These are phyloP conservation scores for Acronicta leporina DNA, from an alignment of 2,888 invertebrate species.

Conservation along the genomic window DNA sequence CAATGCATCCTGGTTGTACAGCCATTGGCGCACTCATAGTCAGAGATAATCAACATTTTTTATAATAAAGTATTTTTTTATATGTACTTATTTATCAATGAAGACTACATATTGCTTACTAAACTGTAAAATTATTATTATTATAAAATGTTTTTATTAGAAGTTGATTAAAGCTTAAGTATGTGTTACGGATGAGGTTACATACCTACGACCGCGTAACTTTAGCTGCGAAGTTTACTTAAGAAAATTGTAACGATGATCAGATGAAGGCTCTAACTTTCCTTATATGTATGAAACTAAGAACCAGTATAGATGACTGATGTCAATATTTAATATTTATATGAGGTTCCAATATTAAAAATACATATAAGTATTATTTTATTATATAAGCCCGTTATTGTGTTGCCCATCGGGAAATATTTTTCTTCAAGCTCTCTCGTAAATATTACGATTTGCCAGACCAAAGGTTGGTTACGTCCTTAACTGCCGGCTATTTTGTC, in stretches of 20 bases:
- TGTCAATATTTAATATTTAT: too few relatives aligned
- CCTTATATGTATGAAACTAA: too few relatives aligned
- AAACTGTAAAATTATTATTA: too few relatives aligned
- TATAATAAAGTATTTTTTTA: neutral
- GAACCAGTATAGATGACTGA: too few relatives aligned
- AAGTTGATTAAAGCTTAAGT: too few relatives aligned
- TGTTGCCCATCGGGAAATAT: neutral
- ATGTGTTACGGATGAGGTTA: too few relatives aligned
- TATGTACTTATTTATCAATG: too few relatives aligned
- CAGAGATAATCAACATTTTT: constrained; percentile 18
- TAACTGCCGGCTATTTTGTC: constrained; percentile 65
- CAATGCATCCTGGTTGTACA: constrained; percentile 34
- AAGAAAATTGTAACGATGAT: neutral
- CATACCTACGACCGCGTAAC: too few relatives aligned
- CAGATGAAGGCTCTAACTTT: neutral
- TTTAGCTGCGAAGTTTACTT: too few relatives aligned
- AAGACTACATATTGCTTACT: too few relatives aligned
- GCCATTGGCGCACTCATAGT: constrained; percentile 24
- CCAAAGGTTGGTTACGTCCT: constrained; percentile 27
- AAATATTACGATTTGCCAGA: neutral
- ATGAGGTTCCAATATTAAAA: neutral
- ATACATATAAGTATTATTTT: too few relatives aligned
- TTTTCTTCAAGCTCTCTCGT: neutral
- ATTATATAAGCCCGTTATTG: neutral
- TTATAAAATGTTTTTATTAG: too few relatives aligned